Base-by-base conservation (phyloP, 2,113 vertebrate genomes). In the Pteruthius melanotis region DNA sequence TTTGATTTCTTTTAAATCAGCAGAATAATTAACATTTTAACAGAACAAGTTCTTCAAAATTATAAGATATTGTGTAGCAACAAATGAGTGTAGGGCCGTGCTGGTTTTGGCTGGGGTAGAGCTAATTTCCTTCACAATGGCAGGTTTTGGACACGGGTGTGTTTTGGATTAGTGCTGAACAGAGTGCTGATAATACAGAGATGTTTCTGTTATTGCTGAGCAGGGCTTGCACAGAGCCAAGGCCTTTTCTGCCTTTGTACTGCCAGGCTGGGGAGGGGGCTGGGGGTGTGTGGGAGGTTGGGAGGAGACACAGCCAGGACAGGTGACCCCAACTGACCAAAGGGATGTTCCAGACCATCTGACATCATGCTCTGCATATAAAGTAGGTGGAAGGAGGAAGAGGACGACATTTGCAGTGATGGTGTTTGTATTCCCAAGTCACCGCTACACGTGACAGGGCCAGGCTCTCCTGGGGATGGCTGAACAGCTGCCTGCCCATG, bases 361-460 rank as follows among this genome's bases (percentile, higher is more conserved):
- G 39, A 24, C 37, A 65, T 33, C 31, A 18, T 19, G 18, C 2
- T 65, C 35, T 16, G 15, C 8, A 6, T 13, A 37, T 23, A 20
- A 57, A 50, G 4, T 8, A 2, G 23, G 37, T 1, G 15, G 6
- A 80, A 65, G 18, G 13, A 44, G 27, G 42, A 64, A 50, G 35
- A 13, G 26, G 22, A 11, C 20, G 23, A 33, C 9, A 20, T 60
- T 45, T 37, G 20, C 5, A 66, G n/a, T 30, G 33, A 45, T 30
- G 11, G 9, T 4, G 8, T 59, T 52, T 66, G 15, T n/a, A 19
- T 59, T 44, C 33, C 53, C n/a, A 74, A 44, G 59, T 44, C 1
- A 1, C 31, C 42, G 18, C 31, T 27, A 18, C 12, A 40, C 0
- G 1, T 40, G 20, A 7, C 22, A 14, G 42, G 18, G 7, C 33